phyloP scores from a whole-genome alignment of 2,888 invertebrate species.

The Cistogaster globosa region DNA sequence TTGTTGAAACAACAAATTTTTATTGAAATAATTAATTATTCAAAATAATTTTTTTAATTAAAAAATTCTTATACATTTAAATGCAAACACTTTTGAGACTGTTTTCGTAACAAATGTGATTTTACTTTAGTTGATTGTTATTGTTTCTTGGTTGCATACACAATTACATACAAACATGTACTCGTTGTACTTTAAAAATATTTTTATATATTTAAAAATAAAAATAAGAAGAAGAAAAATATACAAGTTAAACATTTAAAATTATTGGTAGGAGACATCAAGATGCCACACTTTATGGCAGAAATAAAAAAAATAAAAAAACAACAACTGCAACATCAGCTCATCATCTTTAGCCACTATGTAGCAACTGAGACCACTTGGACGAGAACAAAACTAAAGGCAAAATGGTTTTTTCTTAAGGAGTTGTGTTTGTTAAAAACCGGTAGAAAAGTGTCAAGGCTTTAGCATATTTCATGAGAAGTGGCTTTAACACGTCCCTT shows the following conservation, averaged over 20 bases:
- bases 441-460: conserved; percentile 81
- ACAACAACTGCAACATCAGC: conserved; percentile 28
- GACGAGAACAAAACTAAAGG: background rate
- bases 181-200: conserved; percentile 7
- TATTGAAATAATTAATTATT: too few relatives aligned
- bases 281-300: conserved; percentile 72
- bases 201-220: background rate
- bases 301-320: conserved; percentile 41
- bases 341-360: conserved; percentile 38
- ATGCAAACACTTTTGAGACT: background rate
- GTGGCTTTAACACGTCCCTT: conserved; percentile 75
- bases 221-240: conserved; percentile 14
- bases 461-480: conserved; percentile 81
- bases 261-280: conserved; percentile 71
- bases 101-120: conserved; percentile 15
- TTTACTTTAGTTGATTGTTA: conserved; percentile 51
- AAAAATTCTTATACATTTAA: too few relatives aligned
- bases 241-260: conserved; percentile 54
- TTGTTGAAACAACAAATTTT: too few relatives aligned
- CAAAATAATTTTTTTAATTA: too few relatives aligned
- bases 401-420: conserved; percentile 59
- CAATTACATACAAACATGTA: conserved; percentile 15
- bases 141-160: conserved; percentile 40
- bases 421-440: conserved; percentile 47
- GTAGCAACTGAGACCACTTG: conserved; percentile 34